Conservation (phyloP, 2,797 vertebrate species). For the Menidia menidia region DNA sequence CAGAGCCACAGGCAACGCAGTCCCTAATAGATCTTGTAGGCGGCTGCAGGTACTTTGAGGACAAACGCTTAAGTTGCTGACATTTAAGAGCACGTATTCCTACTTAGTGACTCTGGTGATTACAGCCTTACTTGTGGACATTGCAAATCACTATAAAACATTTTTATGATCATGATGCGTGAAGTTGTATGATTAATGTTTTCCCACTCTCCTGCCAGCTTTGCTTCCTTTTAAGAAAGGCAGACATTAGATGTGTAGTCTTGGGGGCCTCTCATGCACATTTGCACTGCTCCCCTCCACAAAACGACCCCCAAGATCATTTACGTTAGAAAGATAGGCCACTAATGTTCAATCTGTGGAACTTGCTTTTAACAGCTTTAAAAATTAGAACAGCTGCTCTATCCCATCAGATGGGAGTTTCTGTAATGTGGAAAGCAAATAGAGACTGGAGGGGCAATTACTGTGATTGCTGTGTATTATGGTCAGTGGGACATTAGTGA, state of each 20-base stretch:
- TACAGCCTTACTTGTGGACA: background rate
- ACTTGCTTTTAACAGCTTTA: background rate
- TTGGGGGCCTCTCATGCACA: no score
- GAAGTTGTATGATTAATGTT: constrained; percentile 7
- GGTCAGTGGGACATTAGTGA: background rate
- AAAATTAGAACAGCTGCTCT: background rate
- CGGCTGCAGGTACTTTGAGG: constrained; percentile 12
- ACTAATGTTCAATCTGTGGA: background rate
- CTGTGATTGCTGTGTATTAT: background rate
- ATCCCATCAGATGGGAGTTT: background rate
- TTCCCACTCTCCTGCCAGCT: background rate
- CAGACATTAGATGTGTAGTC: constrained; percentile 24
- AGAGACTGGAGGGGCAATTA: background rate
- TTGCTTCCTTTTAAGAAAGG: constrained; percentile 10
- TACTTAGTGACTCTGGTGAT: background rate
- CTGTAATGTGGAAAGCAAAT: background rate
- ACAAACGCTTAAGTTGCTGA: constrained; percentile 17
- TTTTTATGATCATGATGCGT: constrained; percentile 10
- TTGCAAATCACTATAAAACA: constrained; percentile 38
- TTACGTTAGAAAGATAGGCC: background rate
- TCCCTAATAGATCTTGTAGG: constrained; percentile 33
- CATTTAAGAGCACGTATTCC: constrained; percentile 4
- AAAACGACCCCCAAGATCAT: constrained; percentile 35
- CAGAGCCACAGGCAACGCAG: constrained; percentile 36
- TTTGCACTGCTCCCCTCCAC: constrained; percentile 5